Base-by-base conservation (phyloP, 2,888 invertebrate genomes). In the Xestia sexstrigata region DNA sequence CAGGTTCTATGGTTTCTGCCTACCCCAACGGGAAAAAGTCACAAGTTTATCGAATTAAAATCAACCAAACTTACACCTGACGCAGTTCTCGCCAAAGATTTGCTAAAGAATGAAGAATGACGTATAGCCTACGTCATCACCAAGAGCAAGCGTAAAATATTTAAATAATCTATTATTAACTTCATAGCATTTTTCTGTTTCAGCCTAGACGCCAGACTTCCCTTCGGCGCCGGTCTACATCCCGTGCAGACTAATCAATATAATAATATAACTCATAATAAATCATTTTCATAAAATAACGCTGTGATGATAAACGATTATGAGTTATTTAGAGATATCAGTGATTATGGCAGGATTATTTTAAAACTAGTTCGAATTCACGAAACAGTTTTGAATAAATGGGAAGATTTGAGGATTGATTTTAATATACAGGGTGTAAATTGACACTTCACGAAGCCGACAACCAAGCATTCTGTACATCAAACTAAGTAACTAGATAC, bases 231-330 rank as follows among this genome's bases (percentile, higher is more conserved):
- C 67, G n/a, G n/a, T 65, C 42, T 49, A 55, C 67, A 47, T 80
- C 45, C 83, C 45, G 68, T 49, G 30, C 60, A 62, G 70, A 58
- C 70, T 5, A 70, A 23, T 71, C 30, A 55, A 42, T 78, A 67
- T 71, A 70, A 30, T 63, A 83, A 58, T n/a, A n/a, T 52, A 55
- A 23, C 45, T 39, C 20, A 58, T 26, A 71, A 58, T 71, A 71
- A 83, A 81, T 79, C 20, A 69, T 42, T 55, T 35, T 70, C 11
- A 11, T 68, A 45, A 83, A 83, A 70, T 52, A 78, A 55, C 2
- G 9, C 2, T 77, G 13, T n/a, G 30, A 30, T 67, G 45, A 45
- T 42, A 23, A 66, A 70, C 6, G 9, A 23, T 58, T 47, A 45
- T 20, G 23, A 30, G 30, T 6, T 58, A 58, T 77, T 68, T n/a